Percentiles rank a stretch among this genome's conserved stretches.
These are phyloP conservation scores for Zosterops borbonicus DNA, from an alignment of 2,113 vertebrate genomes.

Conservation along the genomic window DNA sequence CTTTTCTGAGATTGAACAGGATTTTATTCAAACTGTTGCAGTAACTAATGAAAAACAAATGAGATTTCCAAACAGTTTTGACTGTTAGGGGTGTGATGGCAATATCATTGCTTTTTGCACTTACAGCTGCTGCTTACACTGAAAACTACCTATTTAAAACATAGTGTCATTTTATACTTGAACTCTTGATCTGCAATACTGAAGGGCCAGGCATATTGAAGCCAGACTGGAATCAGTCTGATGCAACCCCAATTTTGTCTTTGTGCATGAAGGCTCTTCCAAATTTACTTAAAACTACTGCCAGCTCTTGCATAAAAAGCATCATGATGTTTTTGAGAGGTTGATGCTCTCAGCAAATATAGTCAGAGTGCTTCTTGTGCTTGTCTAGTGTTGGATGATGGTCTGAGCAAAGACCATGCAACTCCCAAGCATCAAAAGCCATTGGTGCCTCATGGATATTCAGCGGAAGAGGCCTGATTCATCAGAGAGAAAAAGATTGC, in stretches of 20 bases:
- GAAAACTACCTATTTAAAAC: constrained; percentile 47
- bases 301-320: background rate
- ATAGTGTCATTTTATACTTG: constrained; percentile 52
- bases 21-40: constrained; percentile 70
- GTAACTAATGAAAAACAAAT: constrained; percentile 73
- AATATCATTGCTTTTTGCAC: constrained; percentile 58
- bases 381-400: background rate
- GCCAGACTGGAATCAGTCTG: background rate
- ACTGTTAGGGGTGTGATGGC: constrained; percentile 61
- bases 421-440: background rate
- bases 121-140: constrained; percentile 60
- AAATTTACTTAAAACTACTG: background rate
- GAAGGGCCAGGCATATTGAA: background rate
- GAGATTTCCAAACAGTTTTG: constrained; percentile 69
- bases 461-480: background rate
- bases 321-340: background rate
- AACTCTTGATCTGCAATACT: constrained; percentile 44
- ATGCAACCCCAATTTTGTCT: background rate
- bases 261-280: background rate
- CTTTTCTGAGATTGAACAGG: constrained; percentile 68
- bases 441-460: background rate
- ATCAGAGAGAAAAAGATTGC: background rate
- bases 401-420: background rate
- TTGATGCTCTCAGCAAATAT: background rate
- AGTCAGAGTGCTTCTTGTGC: background rate